Base-by-base conservation (phyloP, 2,888 invertebrate species). In the Agonopterix alstromeriana region DNA sequence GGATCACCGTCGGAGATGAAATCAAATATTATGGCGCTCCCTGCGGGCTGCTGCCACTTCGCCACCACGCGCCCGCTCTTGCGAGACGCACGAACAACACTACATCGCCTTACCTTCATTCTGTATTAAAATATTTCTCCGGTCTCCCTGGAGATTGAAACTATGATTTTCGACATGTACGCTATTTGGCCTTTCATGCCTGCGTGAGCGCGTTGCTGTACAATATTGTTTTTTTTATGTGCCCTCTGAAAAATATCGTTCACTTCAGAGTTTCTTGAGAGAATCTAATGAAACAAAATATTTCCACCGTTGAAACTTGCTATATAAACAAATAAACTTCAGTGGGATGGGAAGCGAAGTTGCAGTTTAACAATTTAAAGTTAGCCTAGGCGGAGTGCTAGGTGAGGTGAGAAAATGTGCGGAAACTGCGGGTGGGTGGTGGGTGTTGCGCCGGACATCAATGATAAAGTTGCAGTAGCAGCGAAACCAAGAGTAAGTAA, bases 281-380 rank as follows among this genome's bases (percentile, higher is more conserved):
- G 27, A 35, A 35, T 41, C 12, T 41, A 27, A 11, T 14, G 9
- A 9, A 38, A 10, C 10, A 8, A 42, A 35, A 12, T 42, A 11
- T 10, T 4, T 17, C 11, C 10, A 27, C 27, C n/a, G 35, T 27
- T n/a, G 46, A 4, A 41, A 9, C 9, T 41, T 67, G 68, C 64
- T 73, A 72, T 72, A 69, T 38, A 38, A 38, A 27, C 27, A 27
- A 73, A 77, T 74, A 80, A 81, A 80, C 76, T 80, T 78, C 58
- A 67, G 55, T 68, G 60, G 66, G 77, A 70, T 77, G 76, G 71
- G 69, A 68, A 76, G 72, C 70, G 70, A 77, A 78, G 77, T 82
- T 79, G 69, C 69, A 71, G 70, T 65, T 47, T 75, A 80, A 83
- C 83, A 83, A 83, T 84, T 82, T 83, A 85, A 86, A 86, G 75